These are phyloP conservation scores for Sebastes taczanowskii DNA, from an alignment of 2,797 vertebrate species.

Conservation along the genomic window DNA sequence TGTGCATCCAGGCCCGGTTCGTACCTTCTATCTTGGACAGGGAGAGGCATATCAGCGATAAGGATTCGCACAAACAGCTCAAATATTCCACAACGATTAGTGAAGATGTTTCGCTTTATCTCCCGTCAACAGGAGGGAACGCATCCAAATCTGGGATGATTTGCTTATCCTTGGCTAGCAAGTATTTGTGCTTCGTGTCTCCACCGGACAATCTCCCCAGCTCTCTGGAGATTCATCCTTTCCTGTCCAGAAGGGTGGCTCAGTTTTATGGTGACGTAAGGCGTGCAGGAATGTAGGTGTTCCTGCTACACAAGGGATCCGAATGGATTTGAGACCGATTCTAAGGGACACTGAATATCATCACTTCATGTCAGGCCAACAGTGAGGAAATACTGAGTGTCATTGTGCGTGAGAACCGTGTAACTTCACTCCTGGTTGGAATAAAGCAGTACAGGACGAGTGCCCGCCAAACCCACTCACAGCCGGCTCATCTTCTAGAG, in stretches of 20 bases:
- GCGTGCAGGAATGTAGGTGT: slow-evolving; percentile 45
- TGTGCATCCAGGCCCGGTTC: slow-evolving; percentile 35
- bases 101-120: slow-evolving; percentile 9
- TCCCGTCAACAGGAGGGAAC: slow-evolving; percentile 22
- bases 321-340: slow-evolving; percentile 1
- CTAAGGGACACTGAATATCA: not conserved
- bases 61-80: slow-evolving; percentile 11
- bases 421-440: not conserved
- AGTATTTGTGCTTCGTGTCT: slow-evolving; percentile 16
- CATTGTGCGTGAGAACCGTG: not conserved
- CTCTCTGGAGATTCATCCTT: slow-evolving; percentile 27
- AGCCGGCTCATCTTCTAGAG: not conserved
- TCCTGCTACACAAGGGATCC: not conserved
- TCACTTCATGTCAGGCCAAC: not conserved
- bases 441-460: not conserved
- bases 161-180: slow-evolving; percentile 40
- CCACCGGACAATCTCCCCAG: slow-evolving; percentile 4
- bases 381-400: not conserved
- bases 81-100: not conserved
- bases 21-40: slow-evolving; percentile 20
- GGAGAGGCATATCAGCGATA: slow-evolving; percentile 16
- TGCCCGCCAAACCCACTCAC: slow-evolving; percentile 5
- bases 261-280: slow-evolving; percentile 37
- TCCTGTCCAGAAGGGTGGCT: slow-evolving; percentile 45
- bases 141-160: slow-evolving; percentile 27